Evolutionary conservation across 2,113 vertebrate species (phyloP).

Genomic region (Pygoscelis adeliae): DNA sequence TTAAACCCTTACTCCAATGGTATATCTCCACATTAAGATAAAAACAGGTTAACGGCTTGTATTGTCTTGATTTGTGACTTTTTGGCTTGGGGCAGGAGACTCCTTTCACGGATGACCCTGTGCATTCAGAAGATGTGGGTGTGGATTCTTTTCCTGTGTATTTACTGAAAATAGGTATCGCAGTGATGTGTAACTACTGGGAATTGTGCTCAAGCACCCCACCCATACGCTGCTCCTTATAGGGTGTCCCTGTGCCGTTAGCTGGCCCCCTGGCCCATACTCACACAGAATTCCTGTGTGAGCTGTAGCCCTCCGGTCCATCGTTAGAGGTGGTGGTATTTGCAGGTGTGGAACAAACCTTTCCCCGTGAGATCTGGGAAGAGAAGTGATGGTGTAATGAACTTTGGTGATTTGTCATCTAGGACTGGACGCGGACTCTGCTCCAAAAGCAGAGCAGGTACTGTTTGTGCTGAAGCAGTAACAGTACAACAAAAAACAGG

Average conservation of each 20-base stretch:
- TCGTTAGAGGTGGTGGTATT: neutral
- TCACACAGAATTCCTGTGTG: accelerated
- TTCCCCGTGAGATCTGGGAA: neutral
- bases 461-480: neutral
- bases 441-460: neutral
- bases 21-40: neutral
- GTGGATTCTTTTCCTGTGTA: neutral
- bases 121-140: neutral
- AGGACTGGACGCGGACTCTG: neutral
- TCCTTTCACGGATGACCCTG: neutral
- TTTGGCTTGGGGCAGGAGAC: neutral
- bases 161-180: neutral
- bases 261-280: neutral
- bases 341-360: neutral
- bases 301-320: neutral
- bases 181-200: neutral
- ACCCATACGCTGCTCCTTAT: neutral
- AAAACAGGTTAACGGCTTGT: neutral
- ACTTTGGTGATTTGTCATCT: neutral
- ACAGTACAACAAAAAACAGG: neutral
- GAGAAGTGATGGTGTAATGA: neutral
- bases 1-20: neutral
- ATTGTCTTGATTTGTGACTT: conserved; percentile 12
- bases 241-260: neutral
- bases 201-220: neutral